Base-by-base conservation (phyloP, 2,888 invertebrate species). In the Harpagoxenus sublaevis region DNA sequence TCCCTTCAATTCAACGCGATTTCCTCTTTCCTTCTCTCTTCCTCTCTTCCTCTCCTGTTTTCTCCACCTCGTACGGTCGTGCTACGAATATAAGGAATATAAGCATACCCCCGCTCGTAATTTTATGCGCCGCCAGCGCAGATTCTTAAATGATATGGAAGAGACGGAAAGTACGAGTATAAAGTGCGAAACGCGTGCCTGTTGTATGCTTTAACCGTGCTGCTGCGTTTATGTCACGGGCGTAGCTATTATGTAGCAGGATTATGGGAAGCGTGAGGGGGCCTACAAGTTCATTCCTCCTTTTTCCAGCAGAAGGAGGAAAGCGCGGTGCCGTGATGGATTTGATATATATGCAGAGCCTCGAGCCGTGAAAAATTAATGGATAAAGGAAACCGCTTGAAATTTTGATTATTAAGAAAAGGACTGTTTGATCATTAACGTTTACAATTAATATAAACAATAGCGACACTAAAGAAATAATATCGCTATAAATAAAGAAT, bases 111-210 rank as follows among this genome's bases (percentile, higher is more conserved):
- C 79, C 71, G 71, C 71, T 79, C 79, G 79, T 81, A 81, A 81
- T 81, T 71, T 70, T 81, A 81, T 81, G 71, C 71, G 71, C 71
- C 79, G 70, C 79, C 60, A 60, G 79, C 45, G 79, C 48, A 81
- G 71, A 71, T 71, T 81, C 71, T 71, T 60, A 70, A 81, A 71
- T 35, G 79, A 81, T 81, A 81, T 71, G 79, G 71, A 71, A 71
- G 71, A 81, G 79, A 81, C 70, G 79, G 70, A 81, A 70, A 79
- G 57, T 45, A 66, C 65, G 45, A 66, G 45, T 79, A 79, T 79
- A 70, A 79, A 79, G 79, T 81, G 79, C 79, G 79, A 81, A 81
- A 81, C 79, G 71, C 79, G 71, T 81, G 79, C 71, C 79, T 60
- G 79, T 70, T 71, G 71, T 71, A 60, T 60, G 48, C 60, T 60